phyloP scores from a whole-genome alignment of 2,888 invertebrate genomes.

The Sialis fuliginosa region DNA sequence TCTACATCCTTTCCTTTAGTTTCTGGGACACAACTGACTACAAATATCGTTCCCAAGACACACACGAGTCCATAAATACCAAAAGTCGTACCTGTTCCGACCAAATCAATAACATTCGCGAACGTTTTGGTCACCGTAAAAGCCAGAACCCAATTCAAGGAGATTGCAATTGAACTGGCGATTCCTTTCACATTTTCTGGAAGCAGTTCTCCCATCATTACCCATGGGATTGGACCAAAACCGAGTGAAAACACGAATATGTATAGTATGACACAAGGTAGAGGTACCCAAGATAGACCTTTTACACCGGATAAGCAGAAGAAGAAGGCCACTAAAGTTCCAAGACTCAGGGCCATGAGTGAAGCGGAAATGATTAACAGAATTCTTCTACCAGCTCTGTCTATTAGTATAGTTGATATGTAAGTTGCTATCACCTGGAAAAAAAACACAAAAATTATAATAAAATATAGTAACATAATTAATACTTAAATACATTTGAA shows the following conservation, averaged over 20 bases:
- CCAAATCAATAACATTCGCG: slow-evolving; percentile 32
- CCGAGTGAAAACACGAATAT: slow-evolving; percentile 45
- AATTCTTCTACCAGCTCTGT: slow-evolving; percentile 38
- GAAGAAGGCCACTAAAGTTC: slow-evolving; percentile 23
- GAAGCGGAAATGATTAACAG: slow-evolving; percentile 41
- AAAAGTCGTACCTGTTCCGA: slow-evolving; percentile 44
- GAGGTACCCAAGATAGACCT: slow-evolving; percentile 30
- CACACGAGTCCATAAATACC: slow-evolving; percentile 46
- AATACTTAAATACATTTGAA: too few species aligned
- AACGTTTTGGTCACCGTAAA: slow-evolving; percentile 45
- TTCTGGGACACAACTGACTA: slow-evolving; percentile 49
- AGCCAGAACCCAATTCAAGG: slow-evolving; percentile 50
- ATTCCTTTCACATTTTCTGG: slow-evolving; percentile 39
- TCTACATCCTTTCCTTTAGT: slow-evolving; percentile 37
- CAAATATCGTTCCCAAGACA: slow-evolving; percentile 39
- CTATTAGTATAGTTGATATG: slow-evolving; percentile 36
- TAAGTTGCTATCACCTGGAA: slow-evolving; percentile 35
- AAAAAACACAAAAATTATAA: background rate
- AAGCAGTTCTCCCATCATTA: slow-evolving; percentile 50
- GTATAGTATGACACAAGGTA: slow-evolving; percentile 34
- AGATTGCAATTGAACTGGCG: slow-evolving; percentile 48
- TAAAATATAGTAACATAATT: too few species aligned
- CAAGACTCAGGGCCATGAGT: slow-evolving; percentile 34
- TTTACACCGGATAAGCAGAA: slow-evolving; percentile 1
- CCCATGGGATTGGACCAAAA: slow-evolving; percentile 55